Evolutionary conservation across 2,888 invertebrate species (phyloP).

Genomic region (Diogma glabrata): DNA sequence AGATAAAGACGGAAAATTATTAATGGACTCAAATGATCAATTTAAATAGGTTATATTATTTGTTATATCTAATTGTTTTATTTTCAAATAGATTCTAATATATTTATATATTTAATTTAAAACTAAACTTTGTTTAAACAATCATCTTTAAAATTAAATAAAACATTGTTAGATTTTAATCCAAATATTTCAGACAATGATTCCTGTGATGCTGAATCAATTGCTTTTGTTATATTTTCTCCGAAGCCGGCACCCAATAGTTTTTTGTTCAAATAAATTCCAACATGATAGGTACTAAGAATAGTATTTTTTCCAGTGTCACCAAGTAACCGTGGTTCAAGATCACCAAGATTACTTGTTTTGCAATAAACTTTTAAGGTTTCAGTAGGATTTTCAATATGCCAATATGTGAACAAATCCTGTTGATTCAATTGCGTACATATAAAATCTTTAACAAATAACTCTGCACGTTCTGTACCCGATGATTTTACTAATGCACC

Average conservation of each 20-base stretch:
- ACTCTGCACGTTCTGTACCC: constrained; percentile 50
- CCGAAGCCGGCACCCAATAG: constrained; percentile 79
- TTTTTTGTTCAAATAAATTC: constrained; percentile 70
- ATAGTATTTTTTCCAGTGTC: constrained; percentile 69
- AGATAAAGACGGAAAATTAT: constrained; percentile 69
- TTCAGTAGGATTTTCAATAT: constrained; percentile 63
- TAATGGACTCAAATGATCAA: constrained; percentile 53
- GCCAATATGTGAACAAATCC: constrained; percentile 77
- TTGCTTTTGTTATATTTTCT: constrained; percentile 68
- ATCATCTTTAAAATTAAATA: constrained; percentile 1
- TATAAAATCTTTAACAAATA: constrained; percentile 79
- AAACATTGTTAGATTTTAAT: constrained; percentile 26
- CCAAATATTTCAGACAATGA: constrained; percentile 59
- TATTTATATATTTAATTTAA: not conserved
- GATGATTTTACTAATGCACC: constrained; percentile 60
- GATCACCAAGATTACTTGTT: constrained; percentile 42
- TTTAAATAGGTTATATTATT: not conserved
- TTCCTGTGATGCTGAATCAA: constrained; percentile 79
- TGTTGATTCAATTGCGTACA: constrained; percentile 73
- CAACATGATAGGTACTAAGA: constrained; percentile 75
- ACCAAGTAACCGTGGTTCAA: constrained; percentile 73
- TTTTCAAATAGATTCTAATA: not conserved
- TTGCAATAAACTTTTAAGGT: constrained; percentile 52
- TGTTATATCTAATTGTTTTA: not conserved
- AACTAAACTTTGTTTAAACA: too few species aligned